phyloP scores from a whole-genome alignment of 1,140 invertebrate genomes.

The Catajapyx aquilonaris region DNA sequence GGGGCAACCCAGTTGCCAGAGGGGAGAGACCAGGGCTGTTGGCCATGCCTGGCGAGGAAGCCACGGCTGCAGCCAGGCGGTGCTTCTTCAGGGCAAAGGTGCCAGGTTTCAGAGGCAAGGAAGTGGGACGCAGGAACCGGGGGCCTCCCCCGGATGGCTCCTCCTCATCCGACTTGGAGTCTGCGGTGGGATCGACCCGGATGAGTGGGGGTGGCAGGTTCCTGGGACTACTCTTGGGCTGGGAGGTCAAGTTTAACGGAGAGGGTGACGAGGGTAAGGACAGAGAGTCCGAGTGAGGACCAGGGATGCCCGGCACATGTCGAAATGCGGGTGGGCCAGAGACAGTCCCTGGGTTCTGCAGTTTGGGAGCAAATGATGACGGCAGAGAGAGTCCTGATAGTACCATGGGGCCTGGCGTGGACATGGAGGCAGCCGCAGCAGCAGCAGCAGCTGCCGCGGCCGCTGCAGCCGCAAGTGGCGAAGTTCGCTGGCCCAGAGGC shows the following conservation, averaged over 20 bases:
- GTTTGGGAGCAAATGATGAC: no score
- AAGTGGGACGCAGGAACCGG: constrained; percentile 57
- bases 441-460: constrained; percentile 2
- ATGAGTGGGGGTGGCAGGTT: neutral
- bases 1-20: constrained; percentile 33
- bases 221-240: no score
- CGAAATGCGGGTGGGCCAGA: constrained; percentile 7
- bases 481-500: no score
- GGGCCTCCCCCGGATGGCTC: no score
- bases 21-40: constrained; percentile 1
- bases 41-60: constrained; percentile 2
- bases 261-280: no score
- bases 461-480: neutral
- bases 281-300: constrained; percentile 3
- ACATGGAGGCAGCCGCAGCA: neutral
- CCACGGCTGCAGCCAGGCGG: constrained; percentile 34
- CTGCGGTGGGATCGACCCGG: neutral
- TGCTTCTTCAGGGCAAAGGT: constrained; percentile 54
- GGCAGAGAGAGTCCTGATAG: constrained; percentile 27
- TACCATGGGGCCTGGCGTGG: constrained; percentile 20
- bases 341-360: no score
- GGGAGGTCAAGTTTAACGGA: neutral
- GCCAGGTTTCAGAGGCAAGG: constrained; percentile 55
- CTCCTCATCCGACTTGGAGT: no score
- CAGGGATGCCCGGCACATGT: constrained; percentile 5